Base-by-base conservation (phyloP, 2,797 vertebrate species). In the Xenentodon cancila region DNA sequence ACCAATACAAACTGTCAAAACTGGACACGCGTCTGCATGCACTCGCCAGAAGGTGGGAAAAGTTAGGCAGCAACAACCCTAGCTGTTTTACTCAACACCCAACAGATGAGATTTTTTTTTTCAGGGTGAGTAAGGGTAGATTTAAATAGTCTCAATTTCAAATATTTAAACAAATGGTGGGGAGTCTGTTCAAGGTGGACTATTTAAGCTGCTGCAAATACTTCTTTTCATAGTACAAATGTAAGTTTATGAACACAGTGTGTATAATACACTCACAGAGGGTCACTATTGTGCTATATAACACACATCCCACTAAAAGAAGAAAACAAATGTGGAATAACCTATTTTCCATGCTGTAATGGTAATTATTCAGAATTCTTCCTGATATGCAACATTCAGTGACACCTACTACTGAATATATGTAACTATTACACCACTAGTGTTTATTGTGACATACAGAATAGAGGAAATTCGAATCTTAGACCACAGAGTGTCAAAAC, bases 1-100 rank as follows among this genome's bases (percentile, higher is more conserved):
- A 72, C 70, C 49, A 45, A 79, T 71, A 73, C 64, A 75, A 70
- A 63, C 80, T 81, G 83, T 85, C 83, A 85, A 79, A 79, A 77
- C 75, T 73, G 66, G 68, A 83, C 74, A 56, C 64, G 73, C 73
- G 73, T 76, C 69, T 79, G 71, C 67, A 75, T 63, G 58, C 21
- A 44, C 42, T 52, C 12, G 17, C 63, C 68, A 58, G 62, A 54
- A 72, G 60, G 73, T 66, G 62, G 44, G 52, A 71, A 49, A 71
- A 59, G 46, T 58, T 56, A 59, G 49, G 54, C 43, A 56, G 20
- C 44, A 67, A 49, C 34, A 68, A 9, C 30, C 12, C 7, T 7
- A 25, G n/a, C n/a, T 64, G 37, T 54, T 71, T 62, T 22, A 15
- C 32, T 56, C 18, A 57, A 55, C 42, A 44, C 9, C 12, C 12